Evolutionary conservation across 2,888 invertebrate genomes (phyloP).

Genomic region (Carterocephalus palaemon): DNA sequence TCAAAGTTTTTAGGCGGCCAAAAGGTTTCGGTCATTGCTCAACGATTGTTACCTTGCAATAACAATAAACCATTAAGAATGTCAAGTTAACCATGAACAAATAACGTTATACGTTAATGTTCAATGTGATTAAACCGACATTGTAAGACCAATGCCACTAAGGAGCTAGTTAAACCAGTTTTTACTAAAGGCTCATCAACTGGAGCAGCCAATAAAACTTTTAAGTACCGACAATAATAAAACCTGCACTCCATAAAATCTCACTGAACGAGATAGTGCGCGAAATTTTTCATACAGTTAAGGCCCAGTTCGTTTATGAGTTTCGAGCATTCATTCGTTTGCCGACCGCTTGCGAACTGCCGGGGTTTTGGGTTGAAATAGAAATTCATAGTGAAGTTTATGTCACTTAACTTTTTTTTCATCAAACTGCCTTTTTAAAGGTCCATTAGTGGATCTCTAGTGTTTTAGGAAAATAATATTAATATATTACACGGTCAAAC

Average conservation of each 20-base stretch:
- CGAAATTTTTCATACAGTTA: constrained; percentile 31
- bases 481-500: too few species aligned
- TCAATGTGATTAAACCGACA: too few species aligned
- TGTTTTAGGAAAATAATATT: too few species aligned
- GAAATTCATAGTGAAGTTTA: constrained; percentile 1
- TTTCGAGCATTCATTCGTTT: constrained; percentile 16
- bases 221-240: constrained; percentile 27
- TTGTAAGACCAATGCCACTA: constrained; percentile 4
- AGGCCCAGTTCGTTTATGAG: constrained; percentile 27
- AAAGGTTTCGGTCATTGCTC: too few species aligned
- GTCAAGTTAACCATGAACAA: too few species aligned
- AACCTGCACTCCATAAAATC: constrained; percentile 23
- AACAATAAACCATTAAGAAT: too few species aligned
- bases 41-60: too few species aligned
- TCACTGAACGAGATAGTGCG: constrained; percentile 26
- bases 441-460: too few species aligned
- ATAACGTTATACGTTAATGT: too few species aligned
- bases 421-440: too few species aligned
- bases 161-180: constrained; percentile 13
- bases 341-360: constrained; percentile 5
- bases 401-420: too few species aligned
- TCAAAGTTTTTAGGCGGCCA: too few species aligned
- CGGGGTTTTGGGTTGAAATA: constrained; percentile 2
- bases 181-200: constrained; percentile 7
- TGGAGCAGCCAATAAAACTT: constrained; percentile 27